phyloP scores from a whole-genome alignment of 92 coral and sea anemone species.

The Pocillopora grandis region DNA sequence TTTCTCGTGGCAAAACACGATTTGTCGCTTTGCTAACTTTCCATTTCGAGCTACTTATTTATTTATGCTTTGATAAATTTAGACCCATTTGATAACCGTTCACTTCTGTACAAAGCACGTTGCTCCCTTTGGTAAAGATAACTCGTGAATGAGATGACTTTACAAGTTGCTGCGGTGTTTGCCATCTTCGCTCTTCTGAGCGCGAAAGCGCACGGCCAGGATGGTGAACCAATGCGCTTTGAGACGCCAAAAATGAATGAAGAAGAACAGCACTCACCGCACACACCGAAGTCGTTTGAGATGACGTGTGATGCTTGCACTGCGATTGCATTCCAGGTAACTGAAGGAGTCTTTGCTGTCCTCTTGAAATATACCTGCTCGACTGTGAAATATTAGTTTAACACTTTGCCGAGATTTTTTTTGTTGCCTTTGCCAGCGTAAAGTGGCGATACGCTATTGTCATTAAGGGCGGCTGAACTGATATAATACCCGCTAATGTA shows the following conservation, averaged over 20 bases:
- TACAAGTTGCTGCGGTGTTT: constrained; percentile 10
- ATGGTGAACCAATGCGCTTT: constrained; percentile 90
- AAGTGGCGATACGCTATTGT: not conserved
- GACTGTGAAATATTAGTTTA: not conserved
- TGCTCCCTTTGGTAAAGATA: not conserved
- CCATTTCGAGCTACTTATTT: not conserved
- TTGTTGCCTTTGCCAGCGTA: not conserved
- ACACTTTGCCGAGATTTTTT: not conserved
- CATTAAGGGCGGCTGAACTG: not conserved
- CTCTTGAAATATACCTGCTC: not conserved
- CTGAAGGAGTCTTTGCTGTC: not conserved
- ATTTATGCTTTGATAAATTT: constrained; percentile 39
- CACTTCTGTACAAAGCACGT: constrained; percentile 28
- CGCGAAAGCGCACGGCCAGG: constrained; percentile 6
- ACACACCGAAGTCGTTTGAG: constrained; percentile 92
- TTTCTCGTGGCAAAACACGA: constrained; percentile 49
- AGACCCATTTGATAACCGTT: constrained; percentile 26
- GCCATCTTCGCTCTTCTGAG: not conserved
- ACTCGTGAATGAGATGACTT: constrained; percentile 10
- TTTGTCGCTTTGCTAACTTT: constrained; percentile 12
- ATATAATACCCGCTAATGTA: constrained; percentile 22
- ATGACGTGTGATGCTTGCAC: constrained; percentile 96
- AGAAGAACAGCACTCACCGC: constrained; percentile 95
- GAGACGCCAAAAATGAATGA: constrained; percentile 96
- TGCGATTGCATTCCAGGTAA: constrained; percentile 91